A percentile compares a stretch with the other conserved stretches of the same genome.
Evolutionary conservation across 2,113 vertebrate species (phyloP).

Genomic region (Sinocyclocheilus rhinocerous): DNA sequence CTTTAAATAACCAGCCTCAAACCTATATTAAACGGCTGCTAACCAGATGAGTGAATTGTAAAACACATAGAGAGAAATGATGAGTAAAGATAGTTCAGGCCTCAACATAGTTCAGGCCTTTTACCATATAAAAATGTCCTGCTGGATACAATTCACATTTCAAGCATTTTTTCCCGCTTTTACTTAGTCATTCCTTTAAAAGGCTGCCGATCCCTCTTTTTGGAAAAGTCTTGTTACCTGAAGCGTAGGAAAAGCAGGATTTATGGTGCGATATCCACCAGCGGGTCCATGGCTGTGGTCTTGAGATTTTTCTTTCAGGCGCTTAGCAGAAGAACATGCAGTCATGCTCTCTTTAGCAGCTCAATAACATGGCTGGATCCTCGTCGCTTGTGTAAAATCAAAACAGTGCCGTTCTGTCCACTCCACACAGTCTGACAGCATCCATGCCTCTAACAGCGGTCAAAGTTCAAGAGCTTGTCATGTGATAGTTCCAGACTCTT

Average conservation of each 20-base stretch:
- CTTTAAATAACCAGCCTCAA: neutral
- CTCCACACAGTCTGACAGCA: neutral
- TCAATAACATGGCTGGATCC: slow-evolving; percentile 3
- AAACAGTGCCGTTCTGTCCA: neutral
- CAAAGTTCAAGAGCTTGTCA: slow-evolving; percentile 13
- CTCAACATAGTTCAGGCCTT: no score
- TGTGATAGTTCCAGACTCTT: slow-evolving; percentile 1
- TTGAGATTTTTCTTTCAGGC: neutral
- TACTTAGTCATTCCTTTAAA: neutral
- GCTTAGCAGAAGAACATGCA: neutral
- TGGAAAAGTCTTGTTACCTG: slow-evolving; percentile 33
- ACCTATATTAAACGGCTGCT: neutral
- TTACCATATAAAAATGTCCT: neutral
- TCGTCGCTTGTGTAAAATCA: neutral
- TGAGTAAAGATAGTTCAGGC: neutral
- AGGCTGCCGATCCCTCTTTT: neutral
- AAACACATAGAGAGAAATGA: neutral
- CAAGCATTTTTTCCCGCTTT: neutral
- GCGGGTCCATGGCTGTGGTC: neutral
- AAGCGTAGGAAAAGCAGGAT: neutral
- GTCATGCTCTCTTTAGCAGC: slow-evolving; percentile 17
- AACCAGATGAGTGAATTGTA: neutral
- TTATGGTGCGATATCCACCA: neutral
- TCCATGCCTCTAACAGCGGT: slow-evolving; percentile 20
- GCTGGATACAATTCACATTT: slow-evolving; percentile 12